Conservation (phyloP, 2,888 invertebrate species). For the Mactromeris polynyma region DNA sequence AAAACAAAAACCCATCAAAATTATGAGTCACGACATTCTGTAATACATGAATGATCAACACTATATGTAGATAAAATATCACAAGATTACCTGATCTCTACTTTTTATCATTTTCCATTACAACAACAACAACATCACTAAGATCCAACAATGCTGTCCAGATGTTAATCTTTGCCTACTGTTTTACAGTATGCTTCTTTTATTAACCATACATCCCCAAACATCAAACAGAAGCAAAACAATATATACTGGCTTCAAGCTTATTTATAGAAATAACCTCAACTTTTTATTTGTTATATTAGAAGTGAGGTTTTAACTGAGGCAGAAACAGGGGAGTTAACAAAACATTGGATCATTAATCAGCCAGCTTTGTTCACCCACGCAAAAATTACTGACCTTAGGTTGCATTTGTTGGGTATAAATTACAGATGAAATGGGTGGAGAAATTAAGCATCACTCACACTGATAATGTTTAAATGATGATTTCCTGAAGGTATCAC, state of each 20-base stretch:
- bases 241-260: background rate
- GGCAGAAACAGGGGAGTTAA: background rate
- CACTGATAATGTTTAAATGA: background rate
- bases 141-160: background rate
- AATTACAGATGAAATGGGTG: background rate
- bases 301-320: background rate
- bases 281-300: background rate
- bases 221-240: background rate
- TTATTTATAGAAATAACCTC: slow-evolving; percentile 3
- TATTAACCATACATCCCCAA: background rate
- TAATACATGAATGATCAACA: background rate
- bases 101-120: background rate
- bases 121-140: background rate
- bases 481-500: background rate
- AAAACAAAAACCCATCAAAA: slow-evolving; percentile 11
- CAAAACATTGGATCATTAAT: background rate
- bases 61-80: background rate
- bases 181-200: background rate
- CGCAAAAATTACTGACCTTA: background rate
- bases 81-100: background rate
- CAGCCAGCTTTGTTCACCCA: background rate
- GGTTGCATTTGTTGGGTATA: background rate
- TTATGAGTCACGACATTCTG: background rate
- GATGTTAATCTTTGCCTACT: background rate
- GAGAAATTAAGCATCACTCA: background rate